Evolutionary conservation across 2,888 invertebrate genomes (phyloP), one percentile per base, ranked within the genome.

Genomic region (Venusia cambrica): DNA sequence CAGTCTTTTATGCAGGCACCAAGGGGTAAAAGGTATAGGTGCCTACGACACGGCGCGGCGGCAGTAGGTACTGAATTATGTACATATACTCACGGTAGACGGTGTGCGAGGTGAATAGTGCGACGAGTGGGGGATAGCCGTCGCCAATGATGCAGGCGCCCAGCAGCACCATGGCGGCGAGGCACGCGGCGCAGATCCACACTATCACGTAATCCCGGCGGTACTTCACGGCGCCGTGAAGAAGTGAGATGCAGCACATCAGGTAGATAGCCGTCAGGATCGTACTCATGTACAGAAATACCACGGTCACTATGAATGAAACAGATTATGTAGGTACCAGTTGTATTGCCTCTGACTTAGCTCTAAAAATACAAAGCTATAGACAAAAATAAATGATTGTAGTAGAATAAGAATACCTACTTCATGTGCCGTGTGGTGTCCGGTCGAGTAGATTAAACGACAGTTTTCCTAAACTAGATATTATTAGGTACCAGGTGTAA

Each of bases 141-240:
- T 81, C 84, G 0, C 79, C 84, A 1, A 79, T 43, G 2, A 78
- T 52, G 14, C 79, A 69, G 7, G 72, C 75, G 1, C 65, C 59
- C 3, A 75, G 53, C 5, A 87, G 67, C 11, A 85, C 50, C 16
- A 81, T 61, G 4, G 76, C 72, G 0, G 70, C 78, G 2, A 85
- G 61, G 29, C 76, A 76, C 1, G 87, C 81, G 0, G 80, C 78
- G 61, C 79, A 60, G 20, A 83, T 77, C 88, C 88, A 88, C 2
- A 87, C 85, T 27, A 85, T 28, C 19, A 87, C 70, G 53, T 81
- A 87, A 48, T 81, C 84, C 24, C 80, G 73, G 47, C 78, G 79
- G 59, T 77, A 80, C 51, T 77, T 77, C 5, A 87, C 73, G 1
- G 87, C 87, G 16, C 88, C 88, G 59, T 85, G 78, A 9, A 88